These are phyloP conservation scores for Elachura formosa DNA, from an alignment of 2,113 vertebrate species.

Conservation along the genomic window DNA sequence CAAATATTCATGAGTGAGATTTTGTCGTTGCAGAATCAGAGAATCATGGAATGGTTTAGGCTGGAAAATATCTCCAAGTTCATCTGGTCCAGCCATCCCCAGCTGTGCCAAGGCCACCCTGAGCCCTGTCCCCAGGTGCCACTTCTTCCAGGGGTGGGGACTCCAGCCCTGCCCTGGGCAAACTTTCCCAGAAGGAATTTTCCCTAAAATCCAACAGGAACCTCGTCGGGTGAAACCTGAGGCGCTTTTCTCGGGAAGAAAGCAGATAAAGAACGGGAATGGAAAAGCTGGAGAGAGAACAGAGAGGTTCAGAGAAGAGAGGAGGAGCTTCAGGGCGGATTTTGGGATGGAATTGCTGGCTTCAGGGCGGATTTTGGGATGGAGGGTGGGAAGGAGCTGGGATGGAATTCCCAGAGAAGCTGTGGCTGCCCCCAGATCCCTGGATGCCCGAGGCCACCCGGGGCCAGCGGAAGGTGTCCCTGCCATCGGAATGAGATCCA, in stretches of 20 bases:
- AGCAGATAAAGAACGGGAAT: background rate
- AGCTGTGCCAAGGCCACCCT: background rate
- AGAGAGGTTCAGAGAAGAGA: too few relatives aligned
- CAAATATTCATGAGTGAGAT: accelerated
- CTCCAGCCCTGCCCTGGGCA: too few relatives aligned
- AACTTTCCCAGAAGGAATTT: background rate
- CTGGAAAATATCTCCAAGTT: background rate
- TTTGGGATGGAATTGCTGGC: too few relatives aligned
- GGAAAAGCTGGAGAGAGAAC: background rate
- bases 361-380: background rate
- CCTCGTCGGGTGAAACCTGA: background rate
- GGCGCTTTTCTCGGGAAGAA: background rate
- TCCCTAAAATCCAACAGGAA: accelerated
- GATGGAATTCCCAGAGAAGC: background rate
- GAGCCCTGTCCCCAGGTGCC: background rate
- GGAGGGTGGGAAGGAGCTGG: background rate
- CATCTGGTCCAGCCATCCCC: background rate
- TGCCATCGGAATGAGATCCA: accelerated
- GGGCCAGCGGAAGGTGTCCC: accelerated
- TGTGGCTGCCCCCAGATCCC: background rate
- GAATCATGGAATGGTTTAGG: background rate
- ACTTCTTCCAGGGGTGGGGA: background rate
- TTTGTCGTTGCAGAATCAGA: accelerated
- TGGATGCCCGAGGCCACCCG: accelerated
- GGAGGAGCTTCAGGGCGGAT: too few relatives aligned